phyloP scores from a whole-genome alignment of 2,797 vertebrate genomes.

The Oryzias dopingdopingensis region DNA sequence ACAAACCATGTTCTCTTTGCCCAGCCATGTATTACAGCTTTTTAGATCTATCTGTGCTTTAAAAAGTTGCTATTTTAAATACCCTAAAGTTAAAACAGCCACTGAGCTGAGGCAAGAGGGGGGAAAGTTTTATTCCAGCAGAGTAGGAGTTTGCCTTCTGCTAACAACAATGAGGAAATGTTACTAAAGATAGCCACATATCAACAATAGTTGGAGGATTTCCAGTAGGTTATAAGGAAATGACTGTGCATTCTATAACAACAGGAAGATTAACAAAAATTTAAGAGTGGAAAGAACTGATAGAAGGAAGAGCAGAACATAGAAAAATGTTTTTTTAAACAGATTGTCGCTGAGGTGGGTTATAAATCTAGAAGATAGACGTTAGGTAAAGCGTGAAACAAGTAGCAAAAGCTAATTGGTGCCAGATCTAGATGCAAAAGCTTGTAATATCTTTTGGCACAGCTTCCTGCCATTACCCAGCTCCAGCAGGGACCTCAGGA shows the following conservation, averaged over 20 bases:
- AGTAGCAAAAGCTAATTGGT: constrained; percentile 22
- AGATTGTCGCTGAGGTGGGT: constrained; percentile 3
- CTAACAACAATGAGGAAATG: constrained; percentile 53
- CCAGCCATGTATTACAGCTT: constrained; percentile 56
- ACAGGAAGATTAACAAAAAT: constrained; percentile 42
- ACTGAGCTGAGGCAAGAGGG: constrained; percentile 9
- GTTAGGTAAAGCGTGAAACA: constrained; percentile 18
- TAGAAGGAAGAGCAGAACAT: constrained; percentile 12
- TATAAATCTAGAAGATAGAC: constrained; percentile 2
- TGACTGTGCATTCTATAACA: constrained; percentile 25
- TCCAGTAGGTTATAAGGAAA: constrained; percentile 46
- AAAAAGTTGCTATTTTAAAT: constrained; percentile 54
- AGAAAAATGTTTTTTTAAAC: background rate
- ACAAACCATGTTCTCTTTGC: constrained; percentile 40
- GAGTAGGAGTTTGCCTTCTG: constrained; percentile 10
- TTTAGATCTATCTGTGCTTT: constrained; percentile 57
- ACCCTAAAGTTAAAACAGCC: constrained; percentile 55
- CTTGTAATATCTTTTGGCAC: constrained; percentile 55
- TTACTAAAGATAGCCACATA: constrained; percentile 38
- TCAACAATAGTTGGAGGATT: constrained; percentile 45
- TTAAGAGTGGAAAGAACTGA: background rate
- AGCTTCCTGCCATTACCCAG: constrained; percentile 25
- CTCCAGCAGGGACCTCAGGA: constrained; percentile 32
- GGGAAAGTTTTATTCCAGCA: constrained; percentile 19
- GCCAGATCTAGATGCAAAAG: constrained; percentile 35